phyloP scores from a whole-genome alignment of 2,888 invertebrate genomes.

The Muscina levida region DNA sequence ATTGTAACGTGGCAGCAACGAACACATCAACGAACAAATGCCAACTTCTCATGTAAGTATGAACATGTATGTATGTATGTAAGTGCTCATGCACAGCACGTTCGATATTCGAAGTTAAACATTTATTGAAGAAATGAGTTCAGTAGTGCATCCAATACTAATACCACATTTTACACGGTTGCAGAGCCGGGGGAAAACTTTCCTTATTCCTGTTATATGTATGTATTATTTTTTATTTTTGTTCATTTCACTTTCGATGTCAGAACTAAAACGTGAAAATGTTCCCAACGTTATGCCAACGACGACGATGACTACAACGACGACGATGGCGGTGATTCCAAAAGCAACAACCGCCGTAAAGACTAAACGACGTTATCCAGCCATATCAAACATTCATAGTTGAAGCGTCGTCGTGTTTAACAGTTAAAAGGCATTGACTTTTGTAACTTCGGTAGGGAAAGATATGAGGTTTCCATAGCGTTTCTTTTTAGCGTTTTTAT shows the following conservation, averaged over 20 bases:
- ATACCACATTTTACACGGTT: not conserved
- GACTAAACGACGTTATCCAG: conserved; percentile 1
- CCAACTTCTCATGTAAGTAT: no score
- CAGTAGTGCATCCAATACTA: conserved; percentile 8
- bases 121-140: conserved; percentile 2
- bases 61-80: no score
- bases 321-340: not conserved
- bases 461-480: not conserved
- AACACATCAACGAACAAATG: no score
- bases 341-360: not conserved
- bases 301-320: not conserved
- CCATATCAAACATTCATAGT: conserved; percentile 25
- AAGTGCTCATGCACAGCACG: no score
- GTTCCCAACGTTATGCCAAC: not conserved
- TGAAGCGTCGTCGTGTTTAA: conserved; percentile 5
- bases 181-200: no score
- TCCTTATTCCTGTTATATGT: no score
- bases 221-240: no score
- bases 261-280: not conserved
- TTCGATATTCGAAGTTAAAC: no score
- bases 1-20: no score
- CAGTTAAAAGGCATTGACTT: conserved; percentile 57
- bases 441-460: conserved; percentile 43
- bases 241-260: no score
- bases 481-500: conserved; percentile 55